Conservation (phyloP, 2,797 vertebrate genomes). For the Bovichtus variegatus region DNA sequence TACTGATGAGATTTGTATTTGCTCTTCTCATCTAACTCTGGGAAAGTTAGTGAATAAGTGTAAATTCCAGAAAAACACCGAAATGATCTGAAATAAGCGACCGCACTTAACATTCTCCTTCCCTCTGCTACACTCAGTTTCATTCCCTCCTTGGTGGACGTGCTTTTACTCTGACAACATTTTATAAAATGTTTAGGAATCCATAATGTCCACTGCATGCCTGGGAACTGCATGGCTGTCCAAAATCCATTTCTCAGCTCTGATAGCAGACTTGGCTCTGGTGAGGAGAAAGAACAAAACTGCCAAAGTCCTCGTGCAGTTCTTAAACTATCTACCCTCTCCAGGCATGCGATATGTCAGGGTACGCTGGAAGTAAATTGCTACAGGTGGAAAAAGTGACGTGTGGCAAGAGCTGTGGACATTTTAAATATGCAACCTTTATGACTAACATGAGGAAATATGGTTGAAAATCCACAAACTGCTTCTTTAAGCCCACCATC, state of each 20-base stretch:
- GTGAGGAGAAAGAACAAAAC: conserved; percentile 33
- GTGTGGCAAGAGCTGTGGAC: conserved; percentile 18
- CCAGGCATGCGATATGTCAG: conserved; percentile 42
- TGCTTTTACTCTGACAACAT: conserved; percentile 12
- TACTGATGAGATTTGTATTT: not conserved
- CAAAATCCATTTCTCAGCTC: conserved; percentile 17
- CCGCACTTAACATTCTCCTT: not conserved
- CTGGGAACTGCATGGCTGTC: conserved; percentile 20
- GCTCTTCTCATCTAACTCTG: not conserved
- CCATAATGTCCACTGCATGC: conserved; percentile 20
- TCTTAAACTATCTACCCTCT: conserved; percentile 49
- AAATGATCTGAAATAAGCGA: not conserved
- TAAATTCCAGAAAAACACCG: conserved; percentile 5
- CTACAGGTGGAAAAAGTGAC: conserved; percentile 20
- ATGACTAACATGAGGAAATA: not conserved
- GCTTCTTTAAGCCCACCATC: conserved; percentile 5
- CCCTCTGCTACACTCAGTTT: not conserved
- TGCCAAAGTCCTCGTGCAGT: conserved; percentile 39
- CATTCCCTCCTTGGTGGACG: not conserved
- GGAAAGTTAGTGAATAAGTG: not conserved
- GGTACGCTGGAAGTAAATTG: conserved; percentile 44
- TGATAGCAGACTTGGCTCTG: conserved; percentile 28
- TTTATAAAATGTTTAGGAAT: conserved; percentile 28
- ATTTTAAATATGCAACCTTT: conserved; percentile 29
- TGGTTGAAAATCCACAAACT: conserved; percentile 31